Evolutionary conservation across 2,797 vertebrate genomes (phyloP).

Genomic region (Synaphobranchus kaupii): DNA sequence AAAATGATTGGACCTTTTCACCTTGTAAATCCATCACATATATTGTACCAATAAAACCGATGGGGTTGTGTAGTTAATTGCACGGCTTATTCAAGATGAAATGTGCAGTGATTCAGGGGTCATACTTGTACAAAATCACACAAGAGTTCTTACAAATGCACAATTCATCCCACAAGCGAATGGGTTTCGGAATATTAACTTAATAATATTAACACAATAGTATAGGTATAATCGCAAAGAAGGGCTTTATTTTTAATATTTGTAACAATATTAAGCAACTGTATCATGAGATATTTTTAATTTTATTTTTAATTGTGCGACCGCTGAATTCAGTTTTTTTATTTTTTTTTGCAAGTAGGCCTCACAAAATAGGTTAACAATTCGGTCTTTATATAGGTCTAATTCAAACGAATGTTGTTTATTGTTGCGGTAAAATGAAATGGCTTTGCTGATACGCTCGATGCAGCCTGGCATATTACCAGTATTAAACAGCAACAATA

Average conservation of each 20-base stretch:
- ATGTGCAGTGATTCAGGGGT: constrained; percentile 16
- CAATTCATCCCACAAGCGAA: neutral
- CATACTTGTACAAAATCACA: neutral
- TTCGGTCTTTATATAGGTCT: neutral
- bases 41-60: constrained; percentile 39
- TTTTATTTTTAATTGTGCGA: neutral
- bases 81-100: constrained; percentile 37
- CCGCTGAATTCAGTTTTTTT: neutral
- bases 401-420: neutral
- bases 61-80: constrained; percentile 26
- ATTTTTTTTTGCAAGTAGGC: neutral
- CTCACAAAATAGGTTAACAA: neutral
- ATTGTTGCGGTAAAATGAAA: neutral
- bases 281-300: neutral
- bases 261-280: neutral
- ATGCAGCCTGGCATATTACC: neutral
- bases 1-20: constrained; percentile 30
- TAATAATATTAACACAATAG: neutral
- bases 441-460: neutral
- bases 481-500: neutral
- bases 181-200: neutral
- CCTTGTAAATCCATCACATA: constrained; percentile 43
- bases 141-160: neutral
- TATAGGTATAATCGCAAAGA: neutral
- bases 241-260: neutral